A percentile compares a stretch with the other conserved stretches of the same genome.
Conservation (phyloP, 2,797 vertebrate genomes). For the Rousettus madagascariensis region DNA sequence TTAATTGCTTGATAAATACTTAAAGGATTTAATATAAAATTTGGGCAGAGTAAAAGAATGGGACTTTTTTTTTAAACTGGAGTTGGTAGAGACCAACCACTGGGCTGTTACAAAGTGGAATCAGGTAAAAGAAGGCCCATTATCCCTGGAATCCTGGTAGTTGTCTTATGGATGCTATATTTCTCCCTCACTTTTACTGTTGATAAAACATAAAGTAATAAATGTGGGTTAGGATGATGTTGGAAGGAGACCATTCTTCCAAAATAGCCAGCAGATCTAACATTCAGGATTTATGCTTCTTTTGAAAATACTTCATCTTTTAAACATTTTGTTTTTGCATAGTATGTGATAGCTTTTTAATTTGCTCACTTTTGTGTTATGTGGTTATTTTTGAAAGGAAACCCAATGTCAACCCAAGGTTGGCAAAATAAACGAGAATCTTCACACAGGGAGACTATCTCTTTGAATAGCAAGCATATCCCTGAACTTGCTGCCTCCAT, state of each 20-base stretch:
- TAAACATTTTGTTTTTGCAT: not conserved
- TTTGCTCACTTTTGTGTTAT: not conserved
- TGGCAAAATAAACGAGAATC: not conserved
- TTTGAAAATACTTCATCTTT: not conserved
- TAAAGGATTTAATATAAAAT: not conserved
- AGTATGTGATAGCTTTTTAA: not conserved
- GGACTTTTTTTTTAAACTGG: not conserved
- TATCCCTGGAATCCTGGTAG: not conserved
- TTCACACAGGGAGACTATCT: not conserved
- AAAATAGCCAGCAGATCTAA: not conserved
- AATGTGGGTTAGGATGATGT: not conserved
- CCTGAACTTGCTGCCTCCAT: not conserved
- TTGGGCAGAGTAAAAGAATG: not conserved
- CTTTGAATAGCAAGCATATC: not conserved
- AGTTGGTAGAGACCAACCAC: not conserved
- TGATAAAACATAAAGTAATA: not conserved
- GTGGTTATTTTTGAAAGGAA: slow-evolving; percentile 2
- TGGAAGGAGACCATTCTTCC: not conserved
- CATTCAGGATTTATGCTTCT: not conserved
- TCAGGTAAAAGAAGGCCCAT: not conserved
- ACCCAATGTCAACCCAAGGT: not conserved
- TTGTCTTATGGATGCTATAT: not conserved
- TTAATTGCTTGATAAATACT: slow-evolving; percentile 1
- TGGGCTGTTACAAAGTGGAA: not conserved
- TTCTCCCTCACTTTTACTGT: not conserved